Evolutionary conservation across 2,797 vertebrate genomes (phyloP).

Genomic region (Gallirallus australis): DNA sequence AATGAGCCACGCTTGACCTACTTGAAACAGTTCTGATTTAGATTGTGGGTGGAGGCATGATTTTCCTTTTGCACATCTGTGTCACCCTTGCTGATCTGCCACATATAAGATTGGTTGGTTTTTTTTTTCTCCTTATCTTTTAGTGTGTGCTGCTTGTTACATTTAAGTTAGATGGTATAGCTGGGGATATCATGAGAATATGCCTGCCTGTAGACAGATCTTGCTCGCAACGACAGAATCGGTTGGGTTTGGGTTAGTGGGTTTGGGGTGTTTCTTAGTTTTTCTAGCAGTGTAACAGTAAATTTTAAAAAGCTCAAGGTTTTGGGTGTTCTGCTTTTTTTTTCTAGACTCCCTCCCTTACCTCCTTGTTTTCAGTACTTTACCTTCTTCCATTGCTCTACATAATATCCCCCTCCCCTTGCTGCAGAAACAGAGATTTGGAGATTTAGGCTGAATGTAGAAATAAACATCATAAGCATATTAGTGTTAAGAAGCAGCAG

Average conservation of each 20-base stretch:
- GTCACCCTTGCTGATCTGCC: conserved; percentile 23
- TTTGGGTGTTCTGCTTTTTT: too few relatives aligned
- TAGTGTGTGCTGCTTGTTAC: not conserved
- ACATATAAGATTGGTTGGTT: accelerated
- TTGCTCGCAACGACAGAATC: not conserved
- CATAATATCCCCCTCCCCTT: not conserved
- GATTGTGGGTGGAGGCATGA: not conserved
- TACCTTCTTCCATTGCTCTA: not conserved
- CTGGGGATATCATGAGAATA: not conserved
- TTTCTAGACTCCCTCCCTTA: not conserved
- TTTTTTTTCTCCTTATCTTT: not conserved
- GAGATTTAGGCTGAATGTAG: not conserved
- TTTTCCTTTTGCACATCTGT: conserved; percentile 28
- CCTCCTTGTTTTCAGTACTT: not conserved
- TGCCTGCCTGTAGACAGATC: not conserved
- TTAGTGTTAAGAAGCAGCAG: conserved; percentile 24
- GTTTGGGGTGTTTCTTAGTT: not conserved
- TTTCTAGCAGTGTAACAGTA: not conserved
- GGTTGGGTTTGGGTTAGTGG: not conserved
- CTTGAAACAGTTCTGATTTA: conserved; percentile 38
- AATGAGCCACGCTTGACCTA: conserved; percentile 12
- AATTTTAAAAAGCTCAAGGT: not conserved
- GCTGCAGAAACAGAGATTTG: not conserved
- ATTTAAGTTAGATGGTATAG: not conserved
- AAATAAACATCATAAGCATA: conserved; percentile 34